A percentile compares a stretch with the other conserved stretches of the same genome.
These are phyloP conservation scores for Abscondita cerata DNA, from an alignment of 2,888 invertebrate species.

Conservation along the genomic window DNA sequence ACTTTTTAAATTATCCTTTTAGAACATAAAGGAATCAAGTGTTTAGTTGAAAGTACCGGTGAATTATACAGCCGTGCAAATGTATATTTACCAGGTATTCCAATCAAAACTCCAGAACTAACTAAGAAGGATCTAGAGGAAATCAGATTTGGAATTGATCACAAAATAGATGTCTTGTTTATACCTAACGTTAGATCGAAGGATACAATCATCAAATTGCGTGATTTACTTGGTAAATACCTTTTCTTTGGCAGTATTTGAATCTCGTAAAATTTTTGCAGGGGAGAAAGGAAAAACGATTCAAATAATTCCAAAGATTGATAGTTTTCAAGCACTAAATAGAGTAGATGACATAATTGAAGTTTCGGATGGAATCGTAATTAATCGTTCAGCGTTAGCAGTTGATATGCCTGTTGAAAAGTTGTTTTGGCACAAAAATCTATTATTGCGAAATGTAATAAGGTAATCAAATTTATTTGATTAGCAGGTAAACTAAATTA, in stretches of 20 bases:
- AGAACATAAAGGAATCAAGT: constrained; percentile 51
- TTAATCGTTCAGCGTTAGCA: constrained; percentile 96
- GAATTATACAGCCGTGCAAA: constrained; percentile 61
- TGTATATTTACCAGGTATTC: constrained; percentile 63
- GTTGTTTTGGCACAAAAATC: constrained; percentile 97
- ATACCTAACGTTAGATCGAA: constrained; percentile 78
- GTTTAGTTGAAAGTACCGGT: constrained; percentile 49
- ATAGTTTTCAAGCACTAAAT: constrained; percentile 96
- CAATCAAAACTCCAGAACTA: constrained; percentile 57
- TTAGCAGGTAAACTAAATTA: too few relatives aligned
- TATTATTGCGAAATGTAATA: constrained; percentile 97
- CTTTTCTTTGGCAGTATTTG: too few relatives aligned
- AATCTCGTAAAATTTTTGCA: too few relatives aligned
- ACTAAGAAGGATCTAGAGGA: constrained; percentile 60
- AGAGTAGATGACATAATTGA: constrained; percentile 93
- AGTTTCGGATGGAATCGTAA: constrained; percentile 97
- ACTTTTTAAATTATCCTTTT: constrained; percentile 6
- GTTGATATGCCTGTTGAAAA: constrained; percentile 98
- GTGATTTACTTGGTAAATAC: constrained; percentile 56
- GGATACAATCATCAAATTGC: constrained; percentile 69
- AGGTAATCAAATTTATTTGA: too few relatives aligned
- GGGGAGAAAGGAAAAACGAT: constrained; percentile 92
- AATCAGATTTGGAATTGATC: constrained; percentile 68
- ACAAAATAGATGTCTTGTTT: constrained; percentile 78
- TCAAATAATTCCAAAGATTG: constrained; percentile 97